Evolutionary conservation across 1,140 invertebrate genomes (phyloP).

Genomic region (Drosophila subpulchrella): DNA sequence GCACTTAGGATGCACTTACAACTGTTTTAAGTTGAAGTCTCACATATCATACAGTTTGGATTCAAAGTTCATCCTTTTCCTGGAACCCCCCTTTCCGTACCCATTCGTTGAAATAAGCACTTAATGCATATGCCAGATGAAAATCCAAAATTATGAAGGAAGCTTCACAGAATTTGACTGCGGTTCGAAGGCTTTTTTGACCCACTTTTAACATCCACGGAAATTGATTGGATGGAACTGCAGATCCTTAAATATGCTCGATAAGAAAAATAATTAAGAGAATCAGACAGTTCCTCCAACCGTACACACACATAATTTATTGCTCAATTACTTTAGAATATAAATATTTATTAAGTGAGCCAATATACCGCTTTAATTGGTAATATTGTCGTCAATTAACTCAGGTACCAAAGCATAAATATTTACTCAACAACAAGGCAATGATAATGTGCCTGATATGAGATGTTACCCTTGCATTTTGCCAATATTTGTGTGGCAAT

Average conservation of each 20-base stretch:
- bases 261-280: neutral
- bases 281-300: neutral
- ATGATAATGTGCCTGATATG: slow-evolving; percentile 5
- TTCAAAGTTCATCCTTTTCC: slow-evolving; percentile 55
- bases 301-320: neutral
- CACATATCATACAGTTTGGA: slow-evolving; percentile 29
- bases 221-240: neutral
- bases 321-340: slow-evolving; percentile 3
- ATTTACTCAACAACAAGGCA: slow-evolving; percentile 24
- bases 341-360: slow-evolving; percentile 30
- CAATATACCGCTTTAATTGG: slow-evolving; percentile 12
- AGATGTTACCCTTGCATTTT: neutral
- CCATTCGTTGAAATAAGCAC: slow-evolving; percentile 31
- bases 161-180: neutral
- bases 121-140: slow-evolving; percentile 60
- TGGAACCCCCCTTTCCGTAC: slow-evolving; percentile 1
- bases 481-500: slow-evolving; percentile 8
- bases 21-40: slow-evolving; percentile 33
- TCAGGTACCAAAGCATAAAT: slow-evolving; percentile 18
- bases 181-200: neutral
- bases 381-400: slow-evolving; percentile 29
- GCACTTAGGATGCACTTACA: slow-evolving; percentile 58
- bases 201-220: too few species aligned
- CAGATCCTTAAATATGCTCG: neutral
- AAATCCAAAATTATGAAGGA: slow-evolving; percentile 13